phyloP scores from a whole-genome alignment of 2,888 invertebrate genomes.

The Volucella inanis region DNA sequence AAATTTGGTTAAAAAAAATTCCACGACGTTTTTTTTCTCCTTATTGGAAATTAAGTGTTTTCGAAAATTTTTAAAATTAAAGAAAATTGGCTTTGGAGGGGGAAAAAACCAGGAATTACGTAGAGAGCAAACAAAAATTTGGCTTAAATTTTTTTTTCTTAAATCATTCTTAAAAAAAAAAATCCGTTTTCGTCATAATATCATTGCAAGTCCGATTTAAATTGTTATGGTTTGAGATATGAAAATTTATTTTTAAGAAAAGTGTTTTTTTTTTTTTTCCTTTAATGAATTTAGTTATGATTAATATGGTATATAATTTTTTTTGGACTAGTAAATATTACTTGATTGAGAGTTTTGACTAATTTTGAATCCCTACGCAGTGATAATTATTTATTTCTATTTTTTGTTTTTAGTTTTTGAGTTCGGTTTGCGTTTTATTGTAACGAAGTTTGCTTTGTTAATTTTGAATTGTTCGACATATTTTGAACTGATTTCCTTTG shows the following conservation, averaged over 20 bases:
- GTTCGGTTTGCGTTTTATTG: slow-evolving; percentile 19
- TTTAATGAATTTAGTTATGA: slow-evolving; percentile 18
- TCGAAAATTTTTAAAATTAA: slow-evolving; percentile 3
- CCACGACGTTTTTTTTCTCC: slow-evolving; percentile 38
- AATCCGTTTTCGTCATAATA: slow-evolving; percentile 29
- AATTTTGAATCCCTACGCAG: slow-evolving; percentile 42
- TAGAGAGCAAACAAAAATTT: slow-evolving; percentile 28
- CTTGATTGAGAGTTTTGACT: slow-evolving; percentile 29
- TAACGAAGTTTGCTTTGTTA: slow-evolving; percentile 51
- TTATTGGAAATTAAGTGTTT: slow-evolving; percentile 17
- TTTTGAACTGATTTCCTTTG: slow-evolving; percentile 20
- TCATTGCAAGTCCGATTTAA: slow-evolving; percentile 68
- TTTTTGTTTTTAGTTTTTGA: background rate
- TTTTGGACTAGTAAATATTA: slow-evolving; percentile 23
- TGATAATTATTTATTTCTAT: slow-evolving; percentile 41
- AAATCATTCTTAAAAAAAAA: background rate
- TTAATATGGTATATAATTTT: background rate
- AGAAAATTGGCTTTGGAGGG: slow-evolving; percentile 45
- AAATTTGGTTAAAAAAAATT: slow-evolving; percentile 14
- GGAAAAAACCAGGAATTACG: slow-evolving; percentile 58
- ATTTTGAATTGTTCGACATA: slow-evolving; percentile 15
- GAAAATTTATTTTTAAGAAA: slow-evolving; percentile 30
- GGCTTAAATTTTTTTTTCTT: slow-evolving; percentile 39
- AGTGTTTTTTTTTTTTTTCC: slow-evolving; percentile 17
- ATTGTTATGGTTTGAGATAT: slow-evolving; percentile 65